A percentile compares a stretch with the other conserved stretches of the same genome.
These are phyloP conservation scores for Catharus bicknelli DNA, from an alignment of 2,113 vertebrate genomes.

Conservation along the genomic window DNA sequence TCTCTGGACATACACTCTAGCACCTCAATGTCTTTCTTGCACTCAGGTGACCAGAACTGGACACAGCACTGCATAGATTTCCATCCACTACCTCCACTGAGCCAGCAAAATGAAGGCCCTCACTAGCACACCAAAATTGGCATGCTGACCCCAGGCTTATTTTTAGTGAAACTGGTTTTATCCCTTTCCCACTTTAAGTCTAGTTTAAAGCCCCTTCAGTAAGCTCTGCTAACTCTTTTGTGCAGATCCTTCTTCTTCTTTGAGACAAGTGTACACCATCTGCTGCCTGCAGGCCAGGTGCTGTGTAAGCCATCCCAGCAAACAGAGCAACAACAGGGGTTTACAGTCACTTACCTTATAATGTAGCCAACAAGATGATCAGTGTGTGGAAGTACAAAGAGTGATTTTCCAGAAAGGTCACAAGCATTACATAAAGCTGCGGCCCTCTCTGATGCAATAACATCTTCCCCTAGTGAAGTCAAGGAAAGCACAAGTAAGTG, in stretches of 20 bases:
- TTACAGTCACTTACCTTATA: constrained; percentile 82
- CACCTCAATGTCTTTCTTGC: neutral
- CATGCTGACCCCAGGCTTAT: neutral
- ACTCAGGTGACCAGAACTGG: neutral
- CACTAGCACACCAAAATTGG: rapidly evolving
- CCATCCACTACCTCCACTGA: neutral
- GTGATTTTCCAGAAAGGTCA: constrained; percentile 94
- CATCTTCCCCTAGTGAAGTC: constrained; percentile 86
- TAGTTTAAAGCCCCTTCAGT: neutral
- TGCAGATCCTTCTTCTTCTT: neutral
- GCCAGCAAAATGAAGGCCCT: neutral
- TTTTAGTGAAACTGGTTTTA: neutral
- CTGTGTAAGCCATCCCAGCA: rapidly evolving
- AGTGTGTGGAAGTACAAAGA: constrained; percentile 96
- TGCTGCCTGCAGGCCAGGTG: neutral
- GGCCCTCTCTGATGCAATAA: constrained; percentile 94
- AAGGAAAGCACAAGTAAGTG: constrained; percentile 8
- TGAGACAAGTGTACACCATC: neutral
- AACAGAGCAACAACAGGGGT: neutral
- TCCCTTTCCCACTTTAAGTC: neutral
- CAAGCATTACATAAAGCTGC: constrained; percentile 90
- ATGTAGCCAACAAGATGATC: constrained; percentile 98
- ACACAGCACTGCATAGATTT: neutral
- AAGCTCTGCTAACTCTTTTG: neutral
- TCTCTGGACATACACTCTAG: neutral